A percentile compares a stretch with the other conserved stretches of the same genome.
phyloP scores from a whole-genome alignment of 2,888 invertebrate species.

The Camptogramma bilineatum region DNA sequence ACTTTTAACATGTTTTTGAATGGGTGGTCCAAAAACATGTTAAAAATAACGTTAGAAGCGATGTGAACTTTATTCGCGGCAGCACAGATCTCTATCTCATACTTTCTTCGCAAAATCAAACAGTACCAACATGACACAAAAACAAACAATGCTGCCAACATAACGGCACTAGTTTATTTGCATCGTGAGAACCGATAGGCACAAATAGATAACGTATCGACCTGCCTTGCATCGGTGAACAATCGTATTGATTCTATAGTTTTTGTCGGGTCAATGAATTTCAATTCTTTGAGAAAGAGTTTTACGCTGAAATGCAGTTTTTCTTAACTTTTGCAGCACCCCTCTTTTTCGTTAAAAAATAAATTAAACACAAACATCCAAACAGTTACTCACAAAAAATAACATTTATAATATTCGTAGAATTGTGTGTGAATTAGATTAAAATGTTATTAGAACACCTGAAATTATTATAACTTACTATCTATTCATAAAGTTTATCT shows the following conservation, averaged over 20 bases:
- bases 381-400: no score
- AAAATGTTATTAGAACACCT: neutral
- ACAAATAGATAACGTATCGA: slow-evolving; percentile 23
- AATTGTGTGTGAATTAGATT: no score
- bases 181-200: slow-evolving; percentile 39
- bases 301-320: no score
- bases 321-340: no score
- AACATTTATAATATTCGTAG: no score
- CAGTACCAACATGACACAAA: slow-evolving; percentile 31
- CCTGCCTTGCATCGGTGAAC: slow-evolving; percentile 17
- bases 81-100: neutral
- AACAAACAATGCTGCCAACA: slow-evolving; percentile 42
- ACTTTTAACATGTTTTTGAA: no score
- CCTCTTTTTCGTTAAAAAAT: no score
- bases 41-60: no score
- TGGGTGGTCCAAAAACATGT: no score
- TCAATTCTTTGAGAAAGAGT: no score
- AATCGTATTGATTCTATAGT: slow-evolving; percentile 12
- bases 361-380: no score
- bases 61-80: no score
- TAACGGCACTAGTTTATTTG: slow-evolving; percentile 42
- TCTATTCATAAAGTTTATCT: neutral
- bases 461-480: neutral
- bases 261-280: slow-evolving; percentile 6
- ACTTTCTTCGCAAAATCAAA: neutral